These are phyloP conservation scores for Dermatemys mawii DNA, from an alignment of 2,113 vertebrate genomes.

Conservation along the genomic window DNA sequence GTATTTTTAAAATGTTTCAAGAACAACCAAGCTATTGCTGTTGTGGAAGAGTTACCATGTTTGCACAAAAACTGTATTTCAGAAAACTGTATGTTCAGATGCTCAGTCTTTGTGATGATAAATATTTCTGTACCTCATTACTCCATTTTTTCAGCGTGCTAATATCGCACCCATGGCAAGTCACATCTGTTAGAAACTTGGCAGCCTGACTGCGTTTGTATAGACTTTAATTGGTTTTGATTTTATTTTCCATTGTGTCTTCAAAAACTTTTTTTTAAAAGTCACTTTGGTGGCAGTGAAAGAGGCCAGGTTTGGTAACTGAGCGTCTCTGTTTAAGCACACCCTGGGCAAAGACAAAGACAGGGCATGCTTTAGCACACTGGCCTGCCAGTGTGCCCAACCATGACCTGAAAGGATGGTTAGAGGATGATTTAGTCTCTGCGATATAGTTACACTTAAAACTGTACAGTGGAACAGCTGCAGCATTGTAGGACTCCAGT, in stretches of 20 bases:
- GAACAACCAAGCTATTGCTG: constrained; percentile 57
- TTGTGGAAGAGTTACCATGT: constrained; percentile 11
- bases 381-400: not conserved
- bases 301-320: fast-evolving
- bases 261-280: not conserved
- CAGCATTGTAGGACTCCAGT: not conserved
- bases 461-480: not conserved
- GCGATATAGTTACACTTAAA: not conserved
- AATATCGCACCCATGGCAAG: constrained; percentile 53
- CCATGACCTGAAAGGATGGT: not conserved
- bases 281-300: not conserved
- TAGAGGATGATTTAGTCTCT: not conserved
- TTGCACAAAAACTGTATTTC: constrained; percentile 39
- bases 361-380: not conserved
- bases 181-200: constrained; percentile 9
- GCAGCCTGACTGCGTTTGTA: constrained; percentile 4
- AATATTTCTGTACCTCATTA: constrained; percentile 52
- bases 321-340: not conserved
- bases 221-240: constrained; percentile 26
- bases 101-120: constrained; percentile 42
- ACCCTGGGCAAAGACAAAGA: not conserved
- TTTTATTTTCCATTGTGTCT: constrained; percentile 29
- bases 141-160: constrained; percentile 54
- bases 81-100: constrained; percentile 39
- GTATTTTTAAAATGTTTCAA: constrained; percentile 63